These are phyloP conservation scores for Drosophila kohkoa DNA, from an alignment of 1,140 invertebrate species.

Conservation along the genomic window DNA sequence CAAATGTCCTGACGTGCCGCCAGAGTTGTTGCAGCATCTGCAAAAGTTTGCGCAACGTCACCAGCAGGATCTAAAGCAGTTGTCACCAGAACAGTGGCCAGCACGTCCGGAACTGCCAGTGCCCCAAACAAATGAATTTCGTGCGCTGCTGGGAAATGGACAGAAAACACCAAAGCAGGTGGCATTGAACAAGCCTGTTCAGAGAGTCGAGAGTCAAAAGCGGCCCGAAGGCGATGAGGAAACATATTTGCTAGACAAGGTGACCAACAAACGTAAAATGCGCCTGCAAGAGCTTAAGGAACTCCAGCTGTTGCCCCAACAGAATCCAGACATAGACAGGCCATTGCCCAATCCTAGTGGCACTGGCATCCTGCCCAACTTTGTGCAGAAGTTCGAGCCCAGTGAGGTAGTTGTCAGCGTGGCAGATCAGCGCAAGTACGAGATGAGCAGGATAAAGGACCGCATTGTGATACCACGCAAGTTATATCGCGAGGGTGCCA, in stretches of 20 bases:
- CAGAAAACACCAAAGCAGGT: constrained; percentile 8
- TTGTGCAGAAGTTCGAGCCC: constrained; percentile 70
- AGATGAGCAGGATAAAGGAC: constrained; percentile 82
- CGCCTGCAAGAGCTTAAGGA: constrained; percentile 67
- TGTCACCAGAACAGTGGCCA: constrained; percentile 51
- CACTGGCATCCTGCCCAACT: constrained; percentile 60
- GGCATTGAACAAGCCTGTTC: background rate
- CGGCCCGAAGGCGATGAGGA: constrained; percentile 61
- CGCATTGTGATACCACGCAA: constrained; percentile 89
- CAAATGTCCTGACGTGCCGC: constrained; percentile 84
- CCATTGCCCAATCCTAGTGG: constrained; percentile 58
- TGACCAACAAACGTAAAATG: constrained; percentile 68
- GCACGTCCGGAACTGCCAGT: constrained; percentile 53
- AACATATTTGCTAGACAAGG: constrained; percentile 78
- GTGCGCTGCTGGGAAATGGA: constrained; percentile 81
- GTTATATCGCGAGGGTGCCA: constrained; percentile 87
- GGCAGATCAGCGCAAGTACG: constrained; percentile 66
- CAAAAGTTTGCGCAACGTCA: constrained; percentile 86
- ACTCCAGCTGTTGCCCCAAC: constrained; percentile 23
- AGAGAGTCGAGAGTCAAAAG: constrained; percentile 4
- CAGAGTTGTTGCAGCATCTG: constrained; percentile 87
- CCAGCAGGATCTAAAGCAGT: constrained; percentile 52
- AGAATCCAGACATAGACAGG: constrained; percentile 5
- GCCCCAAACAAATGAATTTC: constrained; percentile 84
- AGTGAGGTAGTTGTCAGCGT: constrained; percentile 80